Base-by-base conservation (phyloP, 1,140 invertebrate genomes). In the Bombus polaris region DNA sequence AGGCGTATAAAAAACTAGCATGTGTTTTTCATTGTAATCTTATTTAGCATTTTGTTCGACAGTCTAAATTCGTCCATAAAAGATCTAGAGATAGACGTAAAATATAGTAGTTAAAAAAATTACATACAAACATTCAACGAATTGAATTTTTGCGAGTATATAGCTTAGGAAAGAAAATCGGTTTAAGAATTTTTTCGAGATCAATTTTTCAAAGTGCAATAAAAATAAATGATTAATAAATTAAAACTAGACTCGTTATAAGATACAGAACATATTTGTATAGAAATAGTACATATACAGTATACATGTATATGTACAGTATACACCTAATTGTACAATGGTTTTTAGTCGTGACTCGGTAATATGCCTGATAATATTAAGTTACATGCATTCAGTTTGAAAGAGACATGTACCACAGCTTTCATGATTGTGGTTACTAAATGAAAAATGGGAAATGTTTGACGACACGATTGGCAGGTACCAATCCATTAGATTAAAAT, bases 401-500 rank as follows among this genome's bases (percentile, higher is more conserved):
- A 68, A 59, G 32, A 22, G 18, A 12, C 28, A 72, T 18, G 28
- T 47, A 28, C n/a, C 42, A 68, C n/a, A 32, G 3, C 39, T 71
- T 70, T 70, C 37, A 32, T n/a, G 44, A 28, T 10, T 53, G 57
- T 47, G 71, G 9, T 28, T 37, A 42, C 15, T 47, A 35, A 82
- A 42, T 35, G 12, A 5, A 65, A 66, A 44, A 72, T 39, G 66
- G 42, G 37, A 66, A 81, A 86, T 65, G 57, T 73, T 80, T 32
- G 57, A 65, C 39, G 25, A 42, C 39, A 65, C 25, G 77, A 65
- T 89, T 88, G 87, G 83, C 87, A 86, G 87, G 88, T 80, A 84
- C 88, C 86, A 89, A 89, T 89, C 82, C 71, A 70, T 65, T 80
- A 79, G 44, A 73, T 82, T 44, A 81, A 84, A 62, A 37, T 85